Base-by-base conservation (phyloP, 2,113 vertebrate species). In the Raja brachyura region DNA sequence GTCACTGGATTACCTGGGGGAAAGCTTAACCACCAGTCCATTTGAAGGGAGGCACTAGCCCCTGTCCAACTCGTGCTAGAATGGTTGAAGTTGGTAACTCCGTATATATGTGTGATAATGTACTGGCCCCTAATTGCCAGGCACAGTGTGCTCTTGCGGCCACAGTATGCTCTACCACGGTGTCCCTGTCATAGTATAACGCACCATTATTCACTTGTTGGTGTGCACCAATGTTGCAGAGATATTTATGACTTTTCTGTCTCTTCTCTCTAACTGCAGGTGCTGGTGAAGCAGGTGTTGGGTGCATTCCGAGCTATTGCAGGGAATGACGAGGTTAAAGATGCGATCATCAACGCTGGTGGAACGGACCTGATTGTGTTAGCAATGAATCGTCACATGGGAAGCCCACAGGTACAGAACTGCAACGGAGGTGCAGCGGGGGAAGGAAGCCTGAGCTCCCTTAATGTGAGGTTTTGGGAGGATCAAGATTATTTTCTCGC, bases 241-340 rank as follows among this genome's bases (percentile, higher is more conserved):
- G 39, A 66, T 39, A 5, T 16, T 73, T 6, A 48, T 8, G 31
- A 39, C 66, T n/a, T 70, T 20, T 39, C 70, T 20, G 14, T 39
- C 31, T 14, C 76, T 25, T 28, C 25, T 5, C 39, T 7, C n/a
- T 70, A 63, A 79, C 33, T 77, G 5, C 54, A 99, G 99, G 98
- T 99, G 2, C 96, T 99, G 83, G 97, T 98, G 93, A 97, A 96
- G 93, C 98, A 99, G 95, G 97, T 98, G 78, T 95, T 99, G 0
- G 95, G 97, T 0, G 97, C 97, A 14, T 94, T 99, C 93, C 95
- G 97, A 56, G 98, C 98, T 0, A 94, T 99, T 0, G 98, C 99
- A 0, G 98, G 98, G 73, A 99, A 99, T 0, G 99, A 99, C 0
- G 98, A 99, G 0, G 98, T 99, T 77, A 99, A 99, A 86, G 99